Conservation (phyloP, 2,113 vertebrate genomes). For the Melanerpes formicivorus region DNA sequence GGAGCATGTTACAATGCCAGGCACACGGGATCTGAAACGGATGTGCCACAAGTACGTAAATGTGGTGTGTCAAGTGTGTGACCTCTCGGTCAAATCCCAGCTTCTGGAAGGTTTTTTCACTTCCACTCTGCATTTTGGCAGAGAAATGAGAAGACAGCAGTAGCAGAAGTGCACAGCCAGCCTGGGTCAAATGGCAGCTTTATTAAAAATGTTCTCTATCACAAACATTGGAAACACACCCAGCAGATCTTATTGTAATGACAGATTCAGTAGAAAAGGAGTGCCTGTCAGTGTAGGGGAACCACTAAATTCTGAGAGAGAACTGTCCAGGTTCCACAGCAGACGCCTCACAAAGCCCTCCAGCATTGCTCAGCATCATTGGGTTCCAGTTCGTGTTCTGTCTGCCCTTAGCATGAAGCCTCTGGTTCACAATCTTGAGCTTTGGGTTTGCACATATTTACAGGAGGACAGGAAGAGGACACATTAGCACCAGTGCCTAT, state of each 20-base stretch:
- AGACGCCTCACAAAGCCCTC: not conserved
- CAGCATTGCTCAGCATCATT: not conserved
- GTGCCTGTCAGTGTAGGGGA: not conserved
- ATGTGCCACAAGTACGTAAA: not conserved
- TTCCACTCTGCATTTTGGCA: not conserved
- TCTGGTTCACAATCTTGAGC: not conserved
- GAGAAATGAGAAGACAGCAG: not conserved
- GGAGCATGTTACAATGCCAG: not conserved
- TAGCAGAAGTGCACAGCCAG: not conserved
- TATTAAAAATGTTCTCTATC: slow-evolving; percentile 68
- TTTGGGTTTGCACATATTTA: slow-evolving; percentile 21
- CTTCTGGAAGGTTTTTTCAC: not conserved
- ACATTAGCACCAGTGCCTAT: slow-evolving; percentile 66
- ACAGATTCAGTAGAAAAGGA: slow-evolving; percentile 20
- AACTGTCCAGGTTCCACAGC: not conserved
- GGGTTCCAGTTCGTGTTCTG: not conserved
- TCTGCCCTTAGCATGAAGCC: not conserved
- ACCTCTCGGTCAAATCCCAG: not conserved
- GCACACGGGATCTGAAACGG: not conserved
- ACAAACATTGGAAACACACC: slow-evolving; percentile 55
- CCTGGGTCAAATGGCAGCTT: slow-evolving; percentile 49
- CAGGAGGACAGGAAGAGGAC: slow-evolving; percentile 36
- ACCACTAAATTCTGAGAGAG: not conserved
- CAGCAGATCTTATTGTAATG: slow-evolving; percentile 36
- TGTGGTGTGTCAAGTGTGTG: not conserved